Evolutionary conservation across 2,797 vertebrate species (phyloP).

Genomic region (Octomys mimax): DNA sequence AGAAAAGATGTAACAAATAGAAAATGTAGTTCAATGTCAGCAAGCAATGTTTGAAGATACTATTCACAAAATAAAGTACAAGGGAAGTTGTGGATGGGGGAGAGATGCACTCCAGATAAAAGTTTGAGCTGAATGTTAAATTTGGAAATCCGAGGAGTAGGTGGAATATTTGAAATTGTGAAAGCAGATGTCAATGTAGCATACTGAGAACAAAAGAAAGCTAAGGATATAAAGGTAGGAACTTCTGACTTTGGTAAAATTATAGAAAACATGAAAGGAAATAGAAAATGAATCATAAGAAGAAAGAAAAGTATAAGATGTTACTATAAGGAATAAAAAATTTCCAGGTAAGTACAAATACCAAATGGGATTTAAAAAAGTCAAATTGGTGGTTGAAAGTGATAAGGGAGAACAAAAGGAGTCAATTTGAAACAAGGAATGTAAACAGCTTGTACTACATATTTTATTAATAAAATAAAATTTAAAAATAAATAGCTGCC

Average conservation of each 20-base stretch:
- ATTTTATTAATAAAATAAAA: background rate
- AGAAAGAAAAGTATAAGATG: background rate
- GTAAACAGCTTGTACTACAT: background rate
- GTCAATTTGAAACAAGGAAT: background rate
- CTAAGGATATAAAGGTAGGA: background rate
- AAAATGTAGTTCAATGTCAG: constrained; percentile 21
- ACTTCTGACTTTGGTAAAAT: background rate
- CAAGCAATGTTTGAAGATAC: background rate
- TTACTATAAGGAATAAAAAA: background rate
- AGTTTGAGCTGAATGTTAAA: background rate
- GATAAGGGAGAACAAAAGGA: background rate
- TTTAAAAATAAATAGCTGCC: background rate
- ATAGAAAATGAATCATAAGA: background rate
- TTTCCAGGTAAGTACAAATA: background rate
- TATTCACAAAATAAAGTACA: constrained; percentile 26
- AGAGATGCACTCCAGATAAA: background rate
- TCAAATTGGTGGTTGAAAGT: background rate
- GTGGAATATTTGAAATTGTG: background rate
- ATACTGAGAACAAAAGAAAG: background rate
- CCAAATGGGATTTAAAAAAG: background rate
- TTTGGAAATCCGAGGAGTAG: background rate
- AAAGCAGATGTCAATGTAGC: background rate
- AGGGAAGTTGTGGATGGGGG: background rate
- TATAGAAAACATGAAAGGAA: background rate
- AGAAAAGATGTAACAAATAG: background rate